Base-by-base conservation (phyloP, 2,888 invertebrate species). In the Temnothorax ravouxi region DNA sequence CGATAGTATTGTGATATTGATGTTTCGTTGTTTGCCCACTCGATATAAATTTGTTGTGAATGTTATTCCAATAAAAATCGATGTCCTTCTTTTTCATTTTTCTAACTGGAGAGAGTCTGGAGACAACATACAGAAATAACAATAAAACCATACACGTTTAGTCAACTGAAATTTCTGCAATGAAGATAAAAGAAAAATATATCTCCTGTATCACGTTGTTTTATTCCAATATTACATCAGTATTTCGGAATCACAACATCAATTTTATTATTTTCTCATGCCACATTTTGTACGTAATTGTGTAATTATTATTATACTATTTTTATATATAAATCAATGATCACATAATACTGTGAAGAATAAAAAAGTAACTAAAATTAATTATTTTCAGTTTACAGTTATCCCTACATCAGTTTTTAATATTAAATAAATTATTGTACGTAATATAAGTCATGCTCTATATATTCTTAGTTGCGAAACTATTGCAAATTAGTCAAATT, bases 401-500 rank as follows among this genome's bases (percentile, higher is more conserved):
- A 18, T 44, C n/a, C 0, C 25, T 47, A 47, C 0, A 41, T 56
- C 15, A 25, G 29, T 34, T 62, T 76, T 50, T 64, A 50, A 21
- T 47, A 47, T 76, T 11, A 64, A 75, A 50, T 50, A 64, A 64
- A 64, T 50, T 76, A 64, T 38, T 64, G 15, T 44, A 9, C 18
- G 21, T 64, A 38, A 64, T 29, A 29, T 29, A n/a, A 50, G 13
- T 34, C 3, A 41, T 41, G 34, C 21, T 66, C 13, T 52, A 64
- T 38, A 64, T 38, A 9, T 64, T 75, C 15, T 47, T 13, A 61
- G 3, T 76, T 52, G 15, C 11, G 9, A 41, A 67, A 77, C 9
- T 54, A 67, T 77, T 47, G 21, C 15, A 62, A 34, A 47, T 56
- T 44, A 62, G n/a, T 62, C 1, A 75, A 77, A 54, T 79, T 59